These are phyloP conservation scores for Asbolus verrucosus DNA, from an alignment of 1,140 invertebrate species.

Conservation along the genomic window DNA sequence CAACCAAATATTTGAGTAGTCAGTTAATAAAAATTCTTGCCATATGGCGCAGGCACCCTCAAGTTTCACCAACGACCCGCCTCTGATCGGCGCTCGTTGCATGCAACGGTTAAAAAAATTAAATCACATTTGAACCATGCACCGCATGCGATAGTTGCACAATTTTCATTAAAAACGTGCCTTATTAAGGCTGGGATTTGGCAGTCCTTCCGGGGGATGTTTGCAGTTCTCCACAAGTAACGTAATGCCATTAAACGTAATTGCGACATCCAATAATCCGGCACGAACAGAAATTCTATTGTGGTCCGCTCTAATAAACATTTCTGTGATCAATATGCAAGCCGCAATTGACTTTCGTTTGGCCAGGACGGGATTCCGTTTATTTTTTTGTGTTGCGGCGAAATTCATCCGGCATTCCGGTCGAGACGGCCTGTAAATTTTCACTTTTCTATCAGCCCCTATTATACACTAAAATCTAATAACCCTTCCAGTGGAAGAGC, in stretches of 20 bases:
- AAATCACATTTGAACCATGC: conserved; percentile 13
- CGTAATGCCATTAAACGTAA: conserved; percentile 31
- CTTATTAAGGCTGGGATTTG: conserved; percentile 30
- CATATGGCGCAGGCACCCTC: too few species aligned
- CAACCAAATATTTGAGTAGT: too few species aligned
- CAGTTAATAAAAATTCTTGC: too few species aligned
- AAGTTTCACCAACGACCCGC: too few species aligned
- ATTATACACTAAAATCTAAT: conserved; percentile 39
- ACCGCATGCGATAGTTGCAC: conserved; percentile 28
- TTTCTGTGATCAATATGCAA: conserved; percentile 32
- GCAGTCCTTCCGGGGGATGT: conserved; percentile 21
- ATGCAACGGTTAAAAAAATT: conserved; percentile 27
- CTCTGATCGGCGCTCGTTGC: conserved; percentile 24
- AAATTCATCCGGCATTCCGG: conserved; percentile 4
- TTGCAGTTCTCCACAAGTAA: conserved; percentile 16
- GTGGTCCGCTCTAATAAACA: conserved; percentile 36
- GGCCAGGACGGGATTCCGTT: conserved; percentile 8
- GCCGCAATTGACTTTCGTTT: conserved; percentile 23
- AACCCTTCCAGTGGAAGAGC: conserved; percentile 80
- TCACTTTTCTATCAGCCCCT: conserved; percentile 38
- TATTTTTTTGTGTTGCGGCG: too few species aligned
- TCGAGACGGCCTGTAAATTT: conserved; percentile 36
- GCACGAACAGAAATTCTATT: conserved; percentile 23
- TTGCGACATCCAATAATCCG: conserved; percentile 32
- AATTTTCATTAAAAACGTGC: conserved; percentile 36